Percentiles rank a stretch among this genome's conserved stretches.
These are phyloP conservation scores for Rhamphomyia laevipes DNA, from an alignment of 2,888 invertebrate genomes.

Conservation along the genomic window DNA sequence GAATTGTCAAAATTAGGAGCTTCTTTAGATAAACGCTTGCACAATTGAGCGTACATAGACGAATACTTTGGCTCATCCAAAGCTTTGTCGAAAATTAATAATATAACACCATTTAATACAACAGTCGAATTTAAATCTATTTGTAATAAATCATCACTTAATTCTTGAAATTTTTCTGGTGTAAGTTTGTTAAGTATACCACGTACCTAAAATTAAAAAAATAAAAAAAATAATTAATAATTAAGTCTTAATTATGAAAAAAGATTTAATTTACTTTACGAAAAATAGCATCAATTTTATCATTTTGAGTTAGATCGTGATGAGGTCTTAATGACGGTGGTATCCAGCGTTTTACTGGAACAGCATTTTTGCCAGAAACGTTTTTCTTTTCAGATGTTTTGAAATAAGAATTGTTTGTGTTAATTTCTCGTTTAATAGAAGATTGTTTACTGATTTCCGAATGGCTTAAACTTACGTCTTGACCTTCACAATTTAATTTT, in stretches of 20 bases:
- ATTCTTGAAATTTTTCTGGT: slow-evolving; percentile 98
- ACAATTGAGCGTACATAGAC: slow-evolving; percentile 99
- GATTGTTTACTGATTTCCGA: too few relatives aligned
- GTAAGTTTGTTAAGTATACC: slow-evolving; percentile 98
- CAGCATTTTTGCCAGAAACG: too few relatives aligned
- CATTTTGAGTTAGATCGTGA: slow-evolving; percentile 84
- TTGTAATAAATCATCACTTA: slow-evolving; percentile 93
- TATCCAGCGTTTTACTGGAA: slow-evolving; percentile 72
- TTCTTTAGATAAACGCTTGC: slow-evolving; percentile 95
- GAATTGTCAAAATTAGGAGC: slow-evolving; percentile 86
- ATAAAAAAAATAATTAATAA: too few relatives aligned
- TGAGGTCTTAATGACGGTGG: slow-evolving; percentile 91
- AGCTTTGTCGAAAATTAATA: slow-evolving; percentile 96
- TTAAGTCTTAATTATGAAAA: too few relatives aligned
- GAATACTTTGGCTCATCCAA: slow-evolving; percentile 99
- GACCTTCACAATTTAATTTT: too few relatives aligned
- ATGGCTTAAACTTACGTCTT: too few relatives aligned
- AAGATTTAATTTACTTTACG: slow-evolving; percentile 46
- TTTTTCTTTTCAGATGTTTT: too few relatives aligned
- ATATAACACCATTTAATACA: slow-evolving; percentile 92
- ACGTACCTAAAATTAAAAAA: slow-evolving; percentile 41
- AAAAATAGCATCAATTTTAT: slow-evolving; percentile 78
- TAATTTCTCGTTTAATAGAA: too few relatives aligned
- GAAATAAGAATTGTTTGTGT: too few relatives aligned
- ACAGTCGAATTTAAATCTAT: slow-evolving; percentile 88